Evolutionary conservation across 2,888 invertebrate genomes (phyloP).

Genomic region (Caenorhabditis doughertyi): DNA sequence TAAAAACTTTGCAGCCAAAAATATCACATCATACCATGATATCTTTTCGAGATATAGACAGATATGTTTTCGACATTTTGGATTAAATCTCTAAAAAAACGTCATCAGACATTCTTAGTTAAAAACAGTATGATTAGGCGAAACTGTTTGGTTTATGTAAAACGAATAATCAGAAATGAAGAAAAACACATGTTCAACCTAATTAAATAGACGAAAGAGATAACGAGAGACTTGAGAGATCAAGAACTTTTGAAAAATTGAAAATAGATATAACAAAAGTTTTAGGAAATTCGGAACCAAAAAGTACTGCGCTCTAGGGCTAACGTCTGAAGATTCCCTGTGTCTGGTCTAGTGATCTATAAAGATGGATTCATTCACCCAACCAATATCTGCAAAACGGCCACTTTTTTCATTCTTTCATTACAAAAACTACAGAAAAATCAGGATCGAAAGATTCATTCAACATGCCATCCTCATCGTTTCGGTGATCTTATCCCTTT

Average conservation of each 20-base stretch:
- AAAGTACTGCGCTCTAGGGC: background rate
- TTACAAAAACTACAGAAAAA: slow-evolving; percentile 27
- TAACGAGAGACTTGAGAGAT: background rate
- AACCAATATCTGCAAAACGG: background rate
- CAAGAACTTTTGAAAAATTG: background rate
- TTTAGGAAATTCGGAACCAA: no score
- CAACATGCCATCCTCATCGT: background rate
- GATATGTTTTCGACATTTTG: slow-evolving; percentile 16
- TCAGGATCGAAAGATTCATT: slow-evolving; percentile 5
- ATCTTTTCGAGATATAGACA: slow-evolving; percentile 3
- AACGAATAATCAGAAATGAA: background rate
- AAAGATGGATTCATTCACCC: background rate
- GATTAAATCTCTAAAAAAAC: slow-evolving; percentile 11
- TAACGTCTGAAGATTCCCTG: background rate
- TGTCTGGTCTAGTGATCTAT: background rate
- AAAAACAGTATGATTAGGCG: slow-evolving; percentile 24
- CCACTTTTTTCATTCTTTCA: background rate
- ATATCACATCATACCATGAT: background rate
- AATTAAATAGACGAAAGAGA: background rate
- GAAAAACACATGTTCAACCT: slow-evolving; percentile 9
- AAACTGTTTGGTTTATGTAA: background rate
- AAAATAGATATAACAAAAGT: background rate
- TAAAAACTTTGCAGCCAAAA: background rate
- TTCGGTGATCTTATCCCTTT: slow-evolving; percentile 1
- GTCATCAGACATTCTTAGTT: slow-evolving; percentile 5